Evolutionary conservation across 1,140 invertebrate species (phyloP).

Genomic region (Lutraria rhynchaena): DNA sequence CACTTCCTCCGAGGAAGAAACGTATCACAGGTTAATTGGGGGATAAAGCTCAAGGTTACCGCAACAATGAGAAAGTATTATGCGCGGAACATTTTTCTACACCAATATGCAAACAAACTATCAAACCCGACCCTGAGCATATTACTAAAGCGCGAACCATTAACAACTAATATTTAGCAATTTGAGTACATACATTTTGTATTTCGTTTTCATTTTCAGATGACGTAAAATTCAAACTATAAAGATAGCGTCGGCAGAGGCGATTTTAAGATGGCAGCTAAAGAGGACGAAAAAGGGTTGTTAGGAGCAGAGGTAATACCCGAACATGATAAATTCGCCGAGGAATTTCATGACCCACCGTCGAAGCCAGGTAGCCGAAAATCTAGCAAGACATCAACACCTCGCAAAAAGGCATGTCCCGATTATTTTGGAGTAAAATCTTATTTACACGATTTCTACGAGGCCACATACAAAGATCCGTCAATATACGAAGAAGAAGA

Average conservation of each 20-base stretch:
- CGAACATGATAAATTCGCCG: conserved; percentile 41
- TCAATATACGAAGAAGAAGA: conserved; percentile 82
- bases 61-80: too few species aligned
- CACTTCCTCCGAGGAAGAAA: too few species aligned
- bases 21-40: too few species aligned
- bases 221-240: conserved; percentile 3
- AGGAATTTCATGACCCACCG: conserved; percentile 62
- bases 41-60: too few species aligned
- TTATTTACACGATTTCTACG: conserved; percentile 84
- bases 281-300: conserved; percentile 39
- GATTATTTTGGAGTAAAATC: conserved; percentile 83
- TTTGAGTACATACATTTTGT: too few species aligned
- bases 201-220: conserved; percentile 18
- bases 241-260: background rate
- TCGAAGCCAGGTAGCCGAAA: conserved; percentile 48
- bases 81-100: too few species aligned
- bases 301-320: conserved; percentile 3
- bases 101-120: too few species aligned
- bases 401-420: conserved; percentile 71
- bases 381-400: conserved; percentile 28
- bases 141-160: too few species aligned
- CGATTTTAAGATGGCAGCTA: conserved; percentile 44
- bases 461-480: conserved; percentile 69
- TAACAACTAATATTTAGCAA: too few species aligned
- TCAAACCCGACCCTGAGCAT: too few species aligned